These are phyloP conservation scores for Phataginus tetradactyla DNA, from an alignment of 2,797 vertebrate species.

Conservation along the genomic window DNA sequence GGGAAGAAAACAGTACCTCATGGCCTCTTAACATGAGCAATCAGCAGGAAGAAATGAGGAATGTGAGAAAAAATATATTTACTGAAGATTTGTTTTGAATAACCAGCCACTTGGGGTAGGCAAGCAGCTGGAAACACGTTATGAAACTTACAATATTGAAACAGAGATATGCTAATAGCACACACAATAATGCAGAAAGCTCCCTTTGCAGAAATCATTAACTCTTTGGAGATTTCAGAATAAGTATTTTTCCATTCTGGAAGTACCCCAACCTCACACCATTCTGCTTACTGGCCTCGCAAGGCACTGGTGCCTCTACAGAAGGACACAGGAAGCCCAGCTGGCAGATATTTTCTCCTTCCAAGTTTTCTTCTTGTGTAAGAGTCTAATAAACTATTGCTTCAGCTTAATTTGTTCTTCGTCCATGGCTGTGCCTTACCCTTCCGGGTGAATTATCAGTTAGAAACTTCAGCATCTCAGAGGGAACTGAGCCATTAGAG, in stretches of 20 bases:
- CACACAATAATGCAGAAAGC: background rate
- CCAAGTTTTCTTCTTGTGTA: background rate
- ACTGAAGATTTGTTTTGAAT: constrained; percentile 82
- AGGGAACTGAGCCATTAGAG: background rate
- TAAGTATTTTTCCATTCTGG: background rate
- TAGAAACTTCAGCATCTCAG: background rate
- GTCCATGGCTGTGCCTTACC: background rate
- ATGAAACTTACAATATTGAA: constrained; percentile 71
- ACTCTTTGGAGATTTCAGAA: constrained; percentile 16
- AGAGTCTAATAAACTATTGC: background rate
- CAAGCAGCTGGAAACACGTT: constrained; percentile 82
- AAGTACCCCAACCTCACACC: constrained; percentile 3
- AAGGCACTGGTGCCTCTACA: background rate
- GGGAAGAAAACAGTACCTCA: constrained; percentile 37
- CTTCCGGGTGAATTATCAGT: background rate
- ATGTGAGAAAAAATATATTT: constrained; percentile 76
- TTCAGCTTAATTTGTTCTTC: background rate
- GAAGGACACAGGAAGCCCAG: background rate
- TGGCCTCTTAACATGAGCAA: constrained; percentile 62
- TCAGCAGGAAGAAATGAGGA: constrained; percentile 71
- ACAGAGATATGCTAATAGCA: constrained; percentile 58
- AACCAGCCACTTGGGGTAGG: constrained; percentile 64
- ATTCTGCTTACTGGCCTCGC: background rate
- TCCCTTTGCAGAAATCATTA: background rate
- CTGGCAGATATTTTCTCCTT: background rate